Evolutionary conservation across 2,797 vertebrate genomes (phyloP).

Genomic region (Podarcis lilfordi): DNA sequence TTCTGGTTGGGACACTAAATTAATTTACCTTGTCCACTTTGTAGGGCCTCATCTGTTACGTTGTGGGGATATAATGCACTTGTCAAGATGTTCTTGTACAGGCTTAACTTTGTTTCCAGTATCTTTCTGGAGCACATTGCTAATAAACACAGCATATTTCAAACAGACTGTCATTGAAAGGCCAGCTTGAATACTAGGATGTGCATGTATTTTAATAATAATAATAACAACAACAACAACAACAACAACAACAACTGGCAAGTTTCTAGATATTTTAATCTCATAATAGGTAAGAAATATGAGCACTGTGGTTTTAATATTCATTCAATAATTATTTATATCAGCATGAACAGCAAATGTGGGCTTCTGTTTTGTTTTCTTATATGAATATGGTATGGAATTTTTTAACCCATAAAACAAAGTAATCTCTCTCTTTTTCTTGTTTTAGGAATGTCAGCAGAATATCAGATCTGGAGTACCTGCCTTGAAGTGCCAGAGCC

Average conservation of each 20-base stretch:
- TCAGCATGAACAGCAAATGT: not conserved
- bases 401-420: slow-evolving; percentile 24
- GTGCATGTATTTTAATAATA: not conserved
- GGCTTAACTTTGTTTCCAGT: slow-evolving; percentile 66
- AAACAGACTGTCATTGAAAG: slow-evolving; percentile 55
- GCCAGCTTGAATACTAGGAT: slow-evolving; percentile 24
- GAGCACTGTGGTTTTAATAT: slow-evolving; percentile 33
- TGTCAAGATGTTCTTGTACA: slow-evolving; percentile 73
- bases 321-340: slow-evolving; percentile 33
- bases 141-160: slow-evolving; percentile 62
- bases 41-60: slow-evolving; percentile 76
- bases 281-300: slow-evolving; percentile 1
- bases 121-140: slow-evolving; percentile 55
- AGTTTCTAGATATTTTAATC: slow-evolving; percentile 6
- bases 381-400: slow-evolving; percentile 15
- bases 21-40: slow-evolving; percentile 75
- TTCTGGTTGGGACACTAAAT: slow-evolving; percentile 75
- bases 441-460: slow-evolving; percentile 83
- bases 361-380: not conserved
- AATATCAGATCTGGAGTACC: slow-evolving; percentile 81
- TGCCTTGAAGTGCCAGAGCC: slow-evolving; percentile 83
- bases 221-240: slow-evolving; percentile 24
- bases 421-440: slow-evolving; percentile 52
- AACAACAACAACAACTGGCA: slow-evolving; percentile 30
- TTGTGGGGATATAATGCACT: slow-evolving; percentile 71